Percentiles rank a stretch among this genome's conserved stretches.
phyloP scores from a whole-genome alignment of 1,140 invertebrate species.

The Drosophila cardini region DNA sequence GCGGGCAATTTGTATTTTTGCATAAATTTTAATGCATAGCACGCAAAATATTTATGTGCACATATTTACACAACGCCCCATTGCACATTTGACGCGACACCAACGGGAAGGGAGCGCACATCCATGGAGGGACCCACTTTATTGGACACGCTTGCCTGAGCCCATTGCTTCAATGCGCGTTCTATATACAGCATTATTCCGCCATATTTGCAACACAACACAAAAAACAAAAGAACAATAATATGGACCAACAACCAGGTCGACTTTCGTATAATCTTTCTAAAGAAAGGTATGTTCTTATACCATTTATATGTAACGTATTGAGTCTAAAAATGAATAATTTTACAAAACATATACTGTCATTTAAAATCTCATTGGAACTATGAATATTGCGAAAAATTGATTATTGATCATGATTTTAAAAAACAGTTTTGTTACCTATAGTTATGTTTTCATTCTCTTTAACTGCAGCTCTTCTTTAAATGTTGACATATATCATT shows the following conservation, averaged over 20 bases:
- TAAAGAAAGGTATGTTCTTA: too few species aligned
- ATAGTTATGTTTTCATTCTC: neutral
- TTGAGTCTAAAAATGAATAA: too few species aligned
- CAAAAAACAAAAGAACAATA: neutral
- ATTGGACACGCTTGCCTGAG: slow-evolving; percentile 40
- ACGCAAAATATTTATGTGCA: slow-evolving; percentile 74
- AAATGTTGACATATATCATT: neutral
- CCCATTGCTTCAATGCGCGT: slow-evolving; percentile 12
- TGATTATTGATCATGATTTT: too few species aligned
- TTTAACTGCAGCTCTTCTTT: too few species aligned
- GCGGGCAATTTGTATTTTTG: slow-evolving; percentile 57
- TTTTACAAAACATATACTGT: too few species aligned
- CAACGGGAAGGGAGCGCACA: neutral
- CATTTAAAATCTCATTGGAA: too few species aligned
- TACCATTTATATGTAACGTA: too few species aligned
- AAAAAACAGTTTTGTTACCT: too few species aligned
- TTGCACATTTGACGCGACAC: slow-evolving; percentile 60
- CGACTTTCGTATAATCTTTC: neutral
- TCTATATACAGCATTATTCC: slow-evolving; percentile 45
- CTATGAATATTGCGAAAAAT: too few species aligned
- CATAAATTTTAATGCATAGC: slow-evolving; percentile 78
- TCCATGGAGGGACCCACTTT: slow-evolving; percentile 2
- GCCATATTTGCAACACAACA: neutral
- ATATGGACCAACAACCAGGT: neutral
- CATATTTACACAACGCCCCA: slow-evolving; percentile 67